Evolutionary conservation across 2,113 vertebrate genomes (phyloP).

Genomic region (Girardinichthys multiradiatus): DNA sequence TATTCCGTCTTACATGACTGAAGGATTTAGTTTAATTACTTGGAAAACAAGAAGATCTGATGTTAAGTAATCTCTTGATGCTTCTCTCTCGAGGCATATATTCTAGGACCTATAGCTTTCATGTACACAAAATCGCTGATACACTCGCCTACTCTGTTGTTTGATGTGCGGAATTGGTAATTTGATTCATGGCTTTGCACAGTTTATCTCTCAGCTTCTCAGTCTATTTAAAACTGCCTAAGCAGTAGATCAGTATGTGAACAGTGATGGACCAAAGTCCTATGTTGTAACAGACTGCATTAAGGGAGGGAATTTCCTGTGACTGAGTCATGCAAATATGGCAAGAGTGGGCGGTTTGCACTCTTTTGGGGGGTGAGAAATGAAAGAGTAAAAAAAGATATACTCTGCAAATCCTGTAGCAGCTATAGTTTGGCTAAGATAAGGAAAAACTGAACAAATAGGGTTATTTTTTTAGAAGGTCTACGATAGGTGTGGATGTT

Average conservation of each 20-base stretch:
- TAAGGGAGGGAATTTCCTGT: not conserved
- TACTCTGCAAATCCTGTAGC: not conserved
- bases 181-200: not conserved
- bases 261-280: not conserved
- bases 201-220: not conserved
- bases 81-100: not conserved
- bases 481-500: not conserved
- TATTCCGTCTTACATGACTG: not conserved
- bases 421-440: not conserved
- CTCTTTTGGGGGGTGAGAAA: not conserved
- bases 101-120: not conserved
- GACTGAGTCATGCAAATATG: not conserved
- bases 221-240: not conserved
- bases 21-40: conserved; percentile 4
- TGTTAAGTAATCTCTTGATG: conserved; percentile 3
- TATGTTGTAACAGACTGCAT: not conserved
- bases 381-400: not conserved
- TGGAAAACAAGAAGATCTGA: not conserved
- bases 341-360: not conserved
- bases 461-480: not conserved
- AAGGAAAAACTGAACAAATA: not conserved
- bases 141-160: not conserved
- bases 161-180: conserved; percentile 1
- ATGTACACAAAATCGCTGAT: conserved; percentile 15
- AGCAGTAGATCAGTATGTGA: conserved; percentile 1